Evolutionary conservation across 1,140 invertebrate species (phyloP).

Genomic region (Musca vetustissima): DNA sequence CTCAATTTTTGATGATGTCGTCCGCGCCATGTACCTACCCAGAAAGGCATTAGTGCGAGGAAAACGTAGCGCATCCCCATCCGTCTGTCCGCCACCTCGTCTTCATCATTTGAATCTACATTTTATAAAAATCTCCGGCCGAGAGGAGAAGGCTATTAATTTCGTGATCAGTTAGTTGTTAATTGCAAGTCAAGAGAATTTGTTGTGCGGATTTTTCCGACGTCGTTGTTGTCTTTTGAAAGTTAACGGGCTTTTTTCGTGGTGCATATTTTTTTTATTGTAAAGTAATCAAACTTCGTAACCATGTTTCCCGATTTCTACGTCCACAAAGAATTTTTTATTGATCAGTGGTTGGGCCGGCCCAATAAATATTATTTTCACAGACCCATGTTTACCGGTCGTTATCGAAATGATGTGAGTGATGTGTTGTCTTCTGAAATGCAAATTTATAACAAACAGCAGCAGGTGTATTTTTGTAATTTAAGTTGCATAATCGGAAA

Average conservation of each 20-base stretch:
- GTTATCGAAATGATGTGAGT: not conserved
- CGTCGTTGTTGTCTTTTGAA: not conserved
- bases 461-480: no score
- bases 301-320: conserved; percentile 21
- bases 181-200: not conserved
- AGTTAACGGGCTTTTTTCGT: not conserved
- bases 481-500: no score
- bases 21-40: no score
- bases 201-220: not conserved
- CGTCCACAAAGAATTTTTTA: conserved; percentile 15
- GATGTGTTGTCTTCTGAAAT: no score
- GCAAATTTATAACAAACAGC: no score
- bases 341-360: conserved; percentile 13
- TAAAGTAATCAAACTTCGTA: no score
- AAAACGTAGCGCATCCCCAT: not conserved
- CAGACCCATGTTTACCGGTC: conserved; percentile 1
- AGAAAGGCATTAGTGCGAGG: not conserved
- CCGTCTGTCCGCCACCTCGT: no score
- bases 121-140: no score
- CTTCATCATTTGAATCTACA: not conserved
- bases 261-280: not conserved
- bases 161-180: conserved; percentile 7
- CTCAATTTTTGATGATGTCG: no score
- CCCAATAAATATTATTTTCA: conserved; percentile 11
- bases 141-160: not conserved